phyloP scores from a whole-genome alignment of 2,888 invertebrate genomes.

The Cataglyphis albicans region DNA sequence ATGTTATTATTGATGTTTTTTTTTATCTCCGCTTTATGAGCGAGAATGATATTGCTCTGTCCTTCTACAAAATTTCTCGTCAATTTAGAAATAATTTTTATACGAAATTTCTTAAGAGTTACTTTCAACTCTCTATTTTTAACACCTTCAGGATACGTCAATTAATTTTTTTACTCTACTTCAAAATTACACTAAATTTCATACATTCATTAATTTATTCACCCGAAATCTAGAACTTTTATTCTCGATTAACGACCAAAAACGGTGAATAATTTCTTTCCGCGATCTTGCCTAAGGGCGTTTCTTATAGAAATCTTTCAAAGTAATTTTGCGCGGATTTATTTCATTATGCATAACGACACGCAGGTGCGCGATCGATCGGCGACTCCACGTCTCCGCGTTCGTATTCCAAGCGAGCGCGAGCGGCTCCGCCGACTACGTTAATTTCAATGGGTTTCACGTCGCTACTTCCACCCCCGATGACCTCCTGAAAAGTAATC shows the following conservation, averaged over 20 bases:
- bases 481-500: constrained; percentile 78
- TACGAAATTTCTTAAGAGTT: background rate
- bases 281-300: background rate
- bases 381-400: constrained; percentile 22
- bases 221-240: background rate
- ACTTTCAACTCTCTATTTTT: background rate
- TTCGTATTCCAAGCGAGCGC: constrained; percentile 43
- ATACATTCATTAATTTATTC: background rate
- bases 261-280: background rate
- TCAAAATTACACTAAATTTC: background rate
- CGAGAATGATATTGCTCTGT: background rate
- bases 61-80: background rate
- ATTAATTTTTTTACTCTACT: background rate
- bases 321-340: constrained; percentile 35
- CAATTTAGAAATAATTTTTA: background rate
- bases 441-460: constrained; percentile 60
- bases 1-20: background rate
- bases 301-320: background rate
- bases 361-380: constrained; percentile 50
- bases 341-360: constrained; percentile 41
- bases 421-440: constrained; percentile 30
- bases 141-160: background rate
- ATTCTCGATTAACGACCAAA: background rate
- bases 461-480: constrained; percentile 54
- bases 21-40: background rate